A percentile compares a stretch with the other conserved stretches of the same genome.
Conservation (phyloP, 2,888 invertebrate species). For the Zelleria hepariella region DNA sequence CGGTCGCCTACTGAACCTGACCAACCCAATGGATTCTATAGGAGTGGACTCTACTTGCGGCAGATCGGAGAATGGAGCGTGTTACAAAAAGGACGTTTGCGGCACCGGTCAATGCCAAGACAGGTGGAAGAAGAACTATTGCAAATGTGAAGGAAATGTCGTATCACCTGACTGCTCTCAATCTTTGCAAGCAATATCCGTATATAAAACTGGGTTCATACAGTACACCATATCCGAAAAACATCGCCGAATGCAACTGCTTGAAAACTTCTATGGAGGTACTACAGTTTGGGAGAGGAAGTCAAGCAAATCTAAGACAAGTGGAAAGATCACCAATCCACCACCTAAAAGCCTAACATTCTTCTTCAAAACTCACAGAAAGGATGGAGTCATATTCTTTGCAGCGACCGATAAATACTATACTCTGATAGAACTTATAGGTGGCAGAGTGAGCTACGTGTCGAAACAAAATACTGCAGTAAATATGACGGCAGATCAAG, state of each 20-base stretch:
- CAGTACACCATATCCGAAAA: slow-evolving; percentile 86
- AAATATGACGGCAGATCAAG: slow-evolving; percentile 81
- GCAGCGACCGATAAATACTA: slow-evolving; percentile 90
- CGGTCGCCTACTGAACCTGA: slow-evolving; percentile 85
- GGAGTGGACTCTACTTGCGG: slow-evolving; percentile 84
- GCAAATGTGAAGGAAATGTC: slow-evolving; percentile 77
- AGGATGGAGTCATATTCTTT: slow-evolving; percentile 86
- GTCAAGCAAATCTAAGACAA: slow-evolving; percentile 38
- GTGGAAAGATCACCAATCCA: slow-evolving; percentile 53
- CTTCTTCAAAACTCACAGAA: slow-evolving; percentile 83
- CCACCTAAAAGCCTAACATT: slow-evolving; percentile 83
- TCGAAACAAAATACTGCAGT: slow-evolving; percentile 84
- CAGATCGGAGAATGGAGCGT: slow-evolving; percentile 77
- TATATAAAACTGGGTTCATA: slow-evolving; percentile 83
- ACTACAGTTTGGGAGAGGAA: slow-evolving; percentile 77
- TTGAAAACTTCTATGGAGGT: slow-evolving; percentile 84
- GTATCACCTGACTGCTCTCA: slow-evolving; percentile 85
- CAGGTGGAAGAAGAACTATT: slow-evolving; percentile 84
- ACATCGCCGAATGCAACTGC: slow-evolving; percentile 87
- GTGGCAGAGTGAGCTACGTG: slow-evolving; percentile 83
- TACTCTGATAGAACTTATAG: slow-evolving; percentile 83
- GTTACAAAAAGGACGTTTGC: slow-evolving; percentile 69
- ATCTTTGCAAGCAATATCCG: slow-evolving; percentile 84
- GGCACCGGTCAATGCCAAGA: slow-evolving; percentile 83
- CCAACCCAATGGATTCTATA: slow-evolving; percentile 79